Evolutionary conservation across 2,888 invertebrate species (phyloP), one percentile per base, ranked within the genome.

Genomic region (Trichogramma dendrolimi): DNA sequence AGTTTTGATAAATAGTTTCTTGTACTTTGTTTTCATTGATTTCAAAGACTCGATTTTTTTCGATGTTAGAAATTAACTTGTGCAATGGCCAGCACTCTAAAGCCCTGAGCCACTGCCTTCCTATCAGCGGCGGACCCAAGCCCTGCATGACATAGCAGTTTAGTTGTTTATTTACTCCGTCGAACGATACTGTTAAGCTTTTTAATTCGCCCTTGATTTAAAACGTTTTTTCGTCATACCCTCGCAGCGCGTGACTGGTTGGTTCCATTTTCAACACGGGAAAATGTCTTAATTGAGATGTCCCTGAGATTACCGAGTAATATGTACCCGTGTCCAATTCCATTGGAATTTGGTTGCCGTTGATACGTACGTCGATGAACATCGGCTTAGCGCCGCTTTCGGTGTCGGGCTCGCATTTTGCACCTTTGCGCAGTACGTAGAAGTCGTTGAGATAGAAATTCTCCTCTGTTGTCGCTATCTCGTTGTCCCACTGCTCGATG

Each of bases 71-170:
- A 27, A 27, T 27, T 27, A n/a, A 6, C 4, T 43, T 10, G 38
- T 46, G 42, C 6, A 52, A 53, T 50, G 63, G 64, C 65, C 70
- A 64, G n/a, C 69, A 58, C 39, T 64, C 62, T 46, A 72, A 67
- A 56, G 63, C 57, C 40, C 59, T 56, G 51, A 71, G 57, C 70
- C 70, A 71, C 53, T 72, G 67, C 41, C 69, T 64, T 41, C 70
- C 71, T 27, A 71, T 61, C 8, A 72, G 61, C 49, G 68, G 67
- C 46, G 64, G 59, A 39, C 65, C 66, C 41, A 68, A 60, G 40
- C 63, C 58, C 58, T 67, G 63, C 52, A 67, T 61, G 40, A 64
- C 58, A 55, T 47, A 51, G 38, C 58, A 55, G 52, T 44, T 6
- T 10, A 64, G 38, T 42, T 3, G 53, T 6, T 49, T 50, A 44